Evolutionary conservation across 2,888 invertebrate genomes (phyloP).

Genomic region (Lithophane socia): DNA sequence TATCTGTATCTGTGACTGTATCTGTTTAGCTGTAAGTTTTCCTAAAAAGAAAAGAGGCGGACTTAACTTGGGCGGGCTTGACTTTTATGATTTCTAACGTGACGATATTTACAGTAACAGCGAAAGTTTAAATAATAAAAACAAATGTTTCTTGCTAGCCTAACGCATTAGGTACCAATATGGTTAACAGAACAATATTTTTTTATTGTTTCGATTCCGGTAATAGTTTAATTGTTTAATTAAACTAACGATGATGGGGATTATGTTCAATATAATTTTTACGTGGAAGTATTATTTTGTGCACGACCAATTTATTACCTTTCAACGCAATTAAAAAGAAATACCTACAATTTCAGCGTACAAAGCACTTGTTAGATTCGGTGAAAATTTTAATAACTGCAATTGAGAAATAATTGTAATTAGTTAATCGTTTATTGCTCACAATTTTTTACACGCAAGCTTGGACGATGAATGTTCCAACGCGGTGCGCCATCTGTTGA

Average conservation of each 20-base stretch:
- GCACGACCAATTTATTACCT: slow-evolving; percentile 31
- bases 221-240: not conserved
- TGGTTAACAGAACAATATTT: not conserved
- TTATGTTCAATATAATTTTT: not conserved
- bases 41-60: too few species aligned
- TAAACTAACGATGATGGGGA: not conserved
- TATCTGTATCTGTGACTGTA: too few species aligned
- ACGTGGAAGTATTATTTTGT: slow-evolving; percentile 4
- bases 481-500: slow-evolving; percentile 43
- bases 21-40: too few species aligned
- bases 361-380: not conserved
- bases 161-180: not conserved
- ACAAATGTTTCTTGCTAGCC: not conserved
- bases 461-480: not conserved
- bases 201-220: not conserved
- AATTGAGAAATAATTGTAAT: slow-evolving; percentile 32
- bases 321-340: slow-evolving; percentile 8
- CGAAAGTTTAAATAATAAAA: not conserved
- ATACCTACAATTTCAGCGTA: slow-evolving; percentile 5
- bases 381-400: slow-evolving; percentile 10
- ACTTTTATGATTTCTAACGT: not conserved
- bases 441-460: not conserved
- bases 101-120: not conserved
- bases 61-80: too few species aligned
- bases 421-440: slow-evolving; percentile 2